Evolutionary conservation across 2,888 invertebrate genomes (phyloP), one percentile per base, ranked within the genome.

Genomic region (Candidula unifasciata): DNA sequence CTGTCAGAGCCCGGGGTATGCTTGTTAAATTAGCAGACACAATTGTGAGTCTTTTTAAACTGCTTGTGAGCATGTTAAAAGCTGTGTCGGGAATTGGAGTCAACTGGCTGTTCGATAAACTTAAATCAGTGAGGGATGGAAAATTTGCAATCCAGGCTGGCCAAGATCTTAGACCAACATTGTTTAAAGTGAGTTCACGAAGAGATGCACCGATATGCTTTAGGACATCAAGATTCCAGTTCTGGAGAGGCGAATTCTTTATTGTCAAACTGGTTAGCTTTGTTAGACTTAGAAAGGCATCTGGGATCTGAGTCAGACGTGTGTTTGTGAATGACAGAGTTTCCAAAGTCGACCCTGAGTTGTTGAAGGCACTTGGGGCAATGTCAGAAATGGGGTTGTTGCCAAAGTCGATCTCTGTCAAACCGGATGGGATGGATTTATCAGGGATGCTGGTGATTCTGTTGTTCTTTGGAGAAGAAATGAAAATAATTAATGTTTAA

Each of bases 161-260:
- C 80, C 80, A 80, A 2, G 80, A 80, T n/a, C 1, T 80, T 13
- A 80, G 69, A 0, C 80, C 69, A 18, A 69, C 69, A 24, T 80
- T 80, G 54, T 69, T 68, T 5, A 80, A 35, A 3, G 54, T 16
- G 52, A 80, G 69, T 16, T 30, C 30, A 5, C 54, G 18, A 5
- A 80, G 8, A 30, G 80, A n/a, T 8, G 52, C 2, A 16, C 80
- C 69, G 3, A 80, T 44, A 18, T 80, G 30, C 30, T 69, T 13
- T 1, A 80, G 30, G n/a, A 69, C 35, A 8, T 44, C 33, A 30
- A 10, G 13, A 8, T 68, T 80, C 80, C 80, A 80, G 33, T 30
- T 21, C 52, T 8, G 68, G 13, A 80, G 5, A 10, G 27, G 52
- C 5, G 69, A 27, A 54, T 80, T 57, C 13, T 52, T 54, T 13